A percentile compares a stretch with the other conserved stretches of the same genome.
phyloP scores from a whole-genome alignment of 2,888 invertebrate species.

The Emmelina monodactyla region DNA sequence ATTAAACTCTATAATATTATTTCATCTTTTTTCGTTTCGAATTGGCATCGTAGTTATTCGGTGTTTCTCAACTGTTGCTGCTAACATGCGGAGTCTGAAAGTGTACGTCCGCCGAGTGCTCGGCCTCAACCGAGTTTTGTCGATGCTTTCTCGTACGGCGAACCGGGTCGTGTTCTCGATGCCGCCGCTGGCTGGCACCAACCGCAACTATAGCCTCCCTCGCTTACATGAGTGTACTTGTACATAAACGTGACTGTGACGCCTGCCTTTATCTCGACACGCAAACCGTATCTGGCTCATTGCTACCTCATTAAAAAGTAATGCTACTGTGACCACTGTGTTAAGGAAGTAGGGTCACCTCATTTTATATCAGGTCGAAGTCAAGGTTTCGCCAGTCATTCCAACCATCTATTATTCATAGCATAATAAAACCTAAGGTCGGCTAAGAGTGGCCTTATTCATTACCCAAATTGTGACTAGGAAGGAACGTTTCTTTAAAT shows the following conservation, averaged over 20 bases:
- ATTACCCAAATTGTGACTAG: no score
- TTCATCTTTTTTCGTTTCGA: no score
- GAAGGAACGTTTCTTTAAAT: no score
- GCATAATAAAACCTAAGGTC: conserved; percentile 52
- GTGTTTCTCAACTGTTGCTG: conserved; percentile 30
- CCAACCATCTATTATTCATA: conserved; percentile 52
- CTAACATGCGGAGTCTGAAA: conserved; percentile 46
- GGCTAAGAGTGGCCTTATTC: no score
- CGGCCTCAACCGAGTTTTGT: conserved; percentile 66
- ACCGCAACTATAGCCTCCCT: not conserved
- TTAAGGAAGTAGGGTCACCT: conserved; percentile 57
- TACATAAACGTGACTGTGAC: no score
- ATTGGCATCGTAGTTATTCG: conserved; percentile 26
- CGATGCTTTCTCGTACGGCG: conserved; percentile 64
- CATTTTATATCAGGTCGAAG: conserved; percentile 56
- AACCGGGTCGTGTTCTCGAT: conserved; percentile 65
- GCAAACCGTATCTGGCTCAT: not conserved
- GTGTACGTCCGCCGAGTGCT: conserved; percentile 46
- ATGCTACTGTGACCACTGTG: not conserved
- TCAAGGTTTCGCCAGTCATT: conserved; percentile 59
- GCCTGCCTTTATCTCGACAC: no score
- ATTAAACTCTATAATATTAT: no score
- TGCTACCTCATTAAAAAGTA: not conserved
- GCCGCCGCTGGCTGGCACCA: conserved; percentile 33
- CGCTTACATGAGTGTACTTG: not conserved